These are phyloP conservation scores for Cyrtorhinus lividipennis DNA, from an alignment of 1,140 invertebrate genomes.

Conservation along the genomic window DNA sequence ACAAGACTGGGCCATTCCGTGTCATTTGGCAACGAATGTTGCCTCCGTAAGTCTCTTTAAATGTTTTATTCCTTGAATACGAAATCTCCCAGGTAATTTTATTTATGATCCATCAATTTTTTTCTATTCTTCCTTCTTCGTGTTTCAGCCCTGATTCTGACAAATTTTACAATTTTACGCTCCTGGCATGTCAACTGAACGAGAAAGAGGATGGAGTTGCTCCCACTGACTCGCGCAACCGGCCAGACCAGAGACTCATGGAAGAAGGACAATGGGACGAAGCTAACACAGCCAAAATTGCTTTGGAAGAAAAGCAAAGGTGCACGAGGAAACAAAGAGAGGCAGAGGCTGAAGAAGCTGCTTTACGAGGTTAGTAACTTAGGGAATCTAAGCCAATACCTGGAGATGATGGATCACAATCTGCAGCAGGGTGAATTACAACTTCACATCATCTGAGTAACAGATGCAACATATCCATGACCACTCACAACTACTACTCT, in stretches of 20 bases:
- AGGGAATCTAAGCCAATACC: not conserved
- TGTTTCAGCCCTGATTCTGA: conserved; percentile 47
- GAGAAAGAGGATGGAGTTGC: conserved; percentile 84
- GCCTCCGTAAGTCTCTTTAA: conserved; percentile 41
- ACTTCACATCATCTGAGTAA: too few relatives aligned
- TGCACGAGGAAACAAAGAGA: conserved; percentile 55
- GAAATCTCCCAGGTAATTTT: not conserved
- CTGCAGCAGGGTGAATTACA: too few relatives aligned
- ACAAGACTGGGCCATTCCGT: conserved; percentile 76
- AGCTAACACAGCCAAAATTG: conserved; percentile 79
- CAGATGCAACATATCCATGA: too few relatives aligned
- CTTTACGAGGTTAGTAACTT: conserved; percentile 41
- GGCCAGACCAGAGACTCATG: conserved; percentile 96
- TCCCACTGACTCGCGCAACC: conserved; percentile 83
- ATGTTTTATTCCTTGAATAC: conserved; percentile 4
- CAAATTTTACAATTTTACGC: conserved; percentile 86
- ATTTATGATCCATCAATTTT: not conserved
- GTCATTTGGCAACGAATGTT: conserved; percentile 72
- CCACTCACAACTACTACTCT: too few relatives aligned
- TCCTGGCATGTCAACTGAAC: conserved; percentile 90
- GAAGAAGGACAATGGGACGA: conserved; percentile 93
- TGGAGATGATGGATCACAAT: too few relatives aligned
- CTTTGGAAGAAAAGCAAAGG: conserved; percentile 92
- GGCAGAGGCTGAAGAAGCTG: conserved; percentile 60
- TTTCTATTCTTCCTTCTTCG: conserved; percentile 19